Conservation (phyloP, 2,113 vertebrate species). For the Tragelaphus strepsiceros region DNA sequence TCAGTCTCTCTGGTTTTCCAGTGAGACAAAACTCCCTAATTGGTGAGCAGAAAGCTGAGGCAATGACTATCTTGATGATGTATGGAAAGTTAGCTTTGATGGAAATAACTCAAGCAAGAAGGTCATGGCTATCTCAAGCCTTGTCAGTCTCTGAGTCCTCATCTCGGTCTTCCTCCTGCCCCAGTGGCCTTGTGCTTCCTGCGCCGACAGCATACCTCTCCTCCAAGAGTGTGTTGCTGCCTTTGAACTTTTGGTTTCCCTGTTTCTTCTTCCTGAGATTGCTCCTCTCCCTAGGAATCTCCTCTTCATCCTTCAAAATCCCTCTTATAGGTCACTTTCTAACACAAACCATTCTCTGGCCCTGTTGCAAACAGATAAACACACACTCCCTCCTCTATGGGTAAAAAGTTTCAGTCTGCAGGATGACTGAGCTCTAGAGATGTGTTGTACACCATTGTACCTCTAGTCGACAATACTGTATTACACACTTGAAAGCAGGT, state of each 20-base stretch:
- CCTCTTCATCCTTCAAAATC: background rate
- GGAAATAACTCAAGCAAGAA: background rate
- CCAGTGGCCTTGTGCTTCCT: accelerated
- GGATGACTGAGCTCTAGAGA: background rate
- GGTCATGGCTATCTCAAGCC: background rate
- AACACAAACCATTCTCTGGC: background rate
- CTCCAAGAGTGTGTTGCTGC: background rate
- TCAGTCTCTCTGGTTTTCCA: background rate
- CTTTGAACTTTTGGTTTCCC: background rate
- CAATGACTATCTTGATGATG: background rate
- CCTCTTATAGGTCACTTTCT: background rate
- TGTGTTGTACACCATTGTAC: background rate
- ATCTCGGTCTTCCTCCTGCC: background rate
- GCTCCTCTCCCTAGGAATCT: background rate
- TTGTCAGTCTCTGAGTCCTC: background rate
- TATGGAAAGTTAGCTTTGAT: background rate
- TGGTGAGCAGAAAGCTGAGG: background rate
- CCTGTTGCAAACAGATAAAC: background rate
- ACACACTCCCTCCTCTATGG: accelerated
- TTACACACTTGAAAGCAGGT: background rate
- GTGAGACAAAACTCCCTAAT: background rate
- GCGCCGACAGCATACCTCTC: background rate
- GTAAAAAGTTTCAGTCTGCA: background rate
- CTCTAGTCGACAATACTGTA: background rate
- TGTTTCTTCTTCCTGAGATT: background rate